Base-by-base conservation (phyloP, 1,140 invertebrate genomes). In the Drosophila punjabiensis region DNA sequence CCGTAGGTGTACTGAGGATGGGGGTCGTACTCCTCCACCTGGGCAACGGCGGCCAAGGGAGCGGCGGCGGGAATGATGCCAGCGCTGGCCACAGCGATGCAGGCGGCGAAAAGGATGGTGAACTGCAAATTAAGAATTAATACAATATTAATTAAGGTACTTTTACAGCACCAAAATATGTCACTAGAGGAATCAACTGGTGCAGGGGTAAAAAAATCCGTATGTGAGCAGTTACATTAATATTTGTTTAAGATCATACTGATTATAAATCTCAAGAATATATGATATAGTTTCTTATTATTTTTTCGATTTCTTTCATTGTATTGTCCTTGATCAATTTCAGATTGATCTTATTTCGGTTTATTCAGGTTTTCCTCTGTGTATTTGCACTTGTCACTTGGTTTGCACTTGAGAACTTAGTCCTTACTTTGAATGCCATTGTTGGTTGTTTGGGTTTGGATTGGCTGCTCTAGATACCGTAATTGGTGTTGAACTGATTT, bases 1-100 rank as follows among this genome's bases (percentile, higher is more conserved):
- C 94, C 94, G 81, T 95, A 96, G 60, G 95, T 95, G 93, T 96
- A 96, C 70, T 95, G 95, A 30, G 95, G 95, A 79, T 95, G 95
- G 10, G 95, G 95, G 39, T 95, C 94, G 86, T 95, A 95, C 33
- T 94, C 94, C 61, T 94, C 94, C 5, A 93, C 93, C 43, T 94
- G 93, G 32, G 93, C 93, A 6, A 93, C 91, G 48, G 93, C 81
- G 33, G 86, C 83, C 43, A 92, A 62, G 6, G 94, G 93, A 2
- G 93, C 89, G 13, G 93, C 92, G 8, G 92, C 93, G 58, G 93
- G 90, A 28, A 93, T 81, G 35, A 93, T 33, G 43, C 92, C 92
- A 63, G 92, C 92, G 66, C 79, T 90, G 71, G 86, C 81, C 59
- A 93, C 92, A 47, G 92, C 92, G 20, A 93, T 71, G 82, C 88